Conservation (phyloP, 2,797 vertebrate genomes). For the Myiothlypis coronata region DNA sequence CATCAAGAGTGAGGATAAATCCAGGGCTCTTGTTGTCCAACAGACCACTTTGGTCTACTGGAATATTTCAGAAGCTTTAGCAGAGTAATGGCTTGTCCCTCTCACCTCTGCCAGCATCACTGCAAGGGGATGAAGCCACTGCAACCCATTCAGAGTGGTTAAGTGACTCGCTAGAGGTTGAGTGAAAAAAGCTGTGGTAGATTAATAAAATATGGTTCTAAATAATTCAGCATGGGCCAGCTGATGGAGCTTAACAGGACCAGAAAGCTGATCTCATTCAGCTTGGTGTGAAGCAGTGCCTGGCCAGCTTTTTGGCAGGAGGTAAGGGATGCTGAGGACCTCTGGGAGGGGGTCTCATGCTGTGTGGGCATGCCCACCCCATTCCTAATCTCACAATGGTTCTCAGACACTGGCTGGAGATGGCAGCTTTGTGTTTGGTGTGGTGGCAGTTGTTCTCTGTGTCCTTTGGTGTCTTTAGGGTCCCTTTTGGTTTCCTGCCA, state of each 20-base stretch:
- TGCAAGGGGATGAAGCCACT: background rate
- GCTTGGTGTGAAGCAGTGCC: background rate
- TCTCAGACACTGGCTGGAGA: background rate
- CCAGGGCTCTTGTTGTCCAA: background rate
- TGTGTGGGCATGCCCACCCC: background rate
- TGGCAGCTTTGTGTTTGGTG: background rate
- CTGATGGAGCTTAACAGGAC: background rate
- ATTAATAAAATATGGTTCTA: constrained; percentile 38
- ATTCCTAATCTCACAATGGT: background rate
- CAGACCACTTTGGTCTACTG: background rate
- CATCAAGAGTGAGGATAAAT: background rate
- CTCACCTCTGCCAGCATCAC: background rate
- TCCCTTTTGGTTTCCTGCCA: background rate
- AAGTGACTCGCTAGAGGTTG: background rate
- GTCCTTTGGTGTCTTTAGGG: background rate
- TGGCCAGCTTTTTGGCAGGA: background rate
- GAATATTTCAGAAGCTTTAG: background rate
- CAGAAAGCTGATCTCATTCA: constrained; percentile 1
- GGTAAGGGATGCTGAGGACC: background rate
- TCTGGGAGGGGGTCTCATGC: background rate
- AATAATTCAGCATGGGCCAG: background rate
- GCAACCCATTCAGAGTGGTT: background rate
- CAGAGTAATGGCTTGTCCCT: background rate
- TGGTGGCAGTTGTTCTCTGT: background rate
- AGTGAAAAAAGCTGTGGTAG: background rate